Conservation (phyloP, 2,888 invertebrate species). For the Lasioglossum lativentre region DNA sequence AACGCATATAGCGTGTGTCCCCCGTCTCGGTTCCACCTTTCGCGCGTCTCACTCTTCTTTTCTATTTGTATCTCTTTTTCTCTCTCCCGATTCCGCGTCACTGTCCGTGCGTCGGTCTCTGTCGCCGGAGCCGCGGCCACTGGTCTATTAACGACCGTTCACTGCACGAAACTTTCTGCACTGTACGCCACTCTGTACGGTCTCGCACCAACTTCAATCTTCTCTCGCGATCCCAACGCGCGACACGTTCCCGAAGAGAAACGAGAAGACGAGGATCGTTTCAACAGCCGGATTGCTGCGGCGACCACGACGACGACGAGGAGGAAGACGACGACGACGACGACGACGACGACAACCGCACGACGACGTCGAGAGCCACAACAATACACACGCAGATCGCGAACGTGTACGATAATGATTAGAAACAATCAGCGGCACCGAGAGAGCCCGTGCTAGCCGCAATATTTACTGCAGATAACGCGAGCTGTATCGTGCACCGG, state of each 20-base stretch:
- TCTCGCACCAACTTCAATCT: slow-evolving; percentile 52
- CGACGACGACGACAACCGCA: background rate
- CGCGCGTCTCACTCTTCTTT: slow-evolving; percentile 31
- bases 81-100: slow-evolving; percentile 37
- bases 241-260: background rate
- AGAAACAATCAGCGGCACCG: slow-evolving; percentile 46
- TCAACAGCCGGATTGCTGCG: background rate
- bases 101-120: slow-evolving; percentile 43
- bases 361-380: slow-evolving; percentile 15
- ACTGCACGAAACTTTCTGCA: slow-evolving; percentile 77
- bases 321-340: background rate
- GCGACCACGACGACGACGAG: slow-evolving; percentile 12
- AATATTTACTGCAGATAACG: slow-evolving; percentile 68
- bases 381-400: slow-evolving; percentile 37
- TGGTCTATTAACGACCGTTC: slow-evolving; percentile 77
- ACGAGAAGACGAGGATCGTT: background rate
- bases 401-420: slow-evolving; percentile 56
- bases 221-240: slow-evolving; percentile 15
- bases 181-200: slow-evolving; percentile 52
- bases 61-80: slow-evolving; percentile 46
- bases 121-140: slow-evolving; percentile 66
- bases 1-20: slow-evolving; percentile 59
- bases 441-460: slow-evolving; percentile 41
- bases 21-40: slow-evolving; percentile 40
- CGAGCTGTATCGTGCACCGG: slow-evolving; percentile 57